phyloP scores from a whole-genome alignment of 2,888 invertebrate genomes.

The Pocota personata region DNA sequence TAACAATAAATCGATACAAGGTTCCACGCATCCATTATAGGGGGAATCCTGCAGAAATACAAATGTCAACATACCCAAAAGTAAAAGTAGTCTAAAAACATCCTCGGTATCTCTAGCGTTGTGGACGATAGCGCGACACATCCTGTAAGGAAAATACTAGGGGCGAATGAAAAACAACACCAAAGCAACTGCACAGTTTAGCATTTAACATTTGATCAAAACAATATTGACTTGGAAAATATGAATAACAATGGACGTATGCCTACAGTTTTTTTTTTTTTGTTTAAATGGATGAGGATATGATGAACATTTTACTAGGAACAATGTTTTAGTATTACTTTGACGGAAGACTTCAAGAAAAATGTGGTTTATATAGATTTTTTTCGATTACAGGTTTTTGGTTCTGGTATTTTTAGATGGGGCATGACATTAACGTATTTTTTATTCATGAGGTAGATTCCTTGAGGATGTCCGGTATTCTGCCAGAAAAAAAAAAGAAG shows the following conservation, averaged over 20 bases:
- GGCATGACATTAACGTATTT: constrained; percentile 60
- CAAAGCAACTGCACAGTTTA: too few species aligned
- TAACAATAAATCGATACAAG: too few species aligned
- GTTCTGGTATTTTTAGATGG: constrained; percentile 40
- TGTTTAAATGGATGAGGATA: background rate
- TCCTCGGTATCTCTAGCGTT: too few species aligned
- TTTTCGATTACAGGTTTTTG: constrained; percentile 25
- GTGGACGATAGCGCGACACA: too few species aligned
- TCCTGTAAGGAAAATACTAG: too few species aligned
- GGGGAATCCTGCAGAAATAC: too few species aligned
- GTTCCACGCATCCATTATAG: too few species aligned
- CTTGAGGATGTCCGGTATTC: constrained; percentile 29
- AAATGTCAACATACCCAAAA: too few species aligned
- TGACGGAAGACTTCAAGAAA: background rate
- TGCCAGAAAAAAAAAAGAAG: constrained; percentile 35
- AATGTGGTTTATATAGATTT: constrained; percentile 6
- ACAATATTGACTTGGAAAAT: background rate
- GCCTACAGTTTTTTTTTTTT: background rate
- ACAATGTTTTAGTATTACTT: background rate
- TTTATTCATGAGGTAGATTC: constrained; percentile 43
- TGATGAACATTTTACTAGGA: background rate
- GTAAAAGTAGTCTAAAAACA: too few species aligned
- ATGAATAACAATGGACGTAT: background rate
- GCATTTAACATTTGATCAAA: background rate
- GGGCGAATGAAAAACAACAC: too few species aligned